phyloP scores from a whole-genome alignment of 2,113 vertebrate genomes.

The Nycticryphes semicollaris region DNA sequence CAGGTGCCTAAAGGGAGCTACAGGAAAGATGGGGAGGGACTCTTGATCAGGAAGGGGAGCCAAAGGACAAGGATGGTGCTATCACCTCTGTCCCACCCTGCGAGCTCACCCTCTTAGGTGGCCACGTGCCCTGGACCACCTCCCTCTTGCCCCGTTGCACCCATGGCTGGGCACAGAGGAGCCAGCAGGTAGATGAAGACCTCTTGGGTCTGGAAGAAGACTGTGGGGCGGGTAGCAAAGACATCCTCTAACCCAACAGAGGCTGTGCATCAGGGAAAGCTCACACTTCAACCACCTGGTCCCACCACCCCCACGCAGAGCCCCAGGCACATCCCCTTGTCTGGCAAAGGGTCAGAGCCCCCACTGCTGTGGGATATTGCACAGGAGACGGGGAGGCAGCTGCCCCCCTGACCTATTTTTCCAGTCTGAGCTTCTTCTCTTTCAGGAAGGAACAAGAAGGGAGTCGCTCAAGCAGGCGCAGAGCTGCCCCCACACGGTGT shows the following conservation, averaged over 20 bases:
- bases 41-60: too few species aligned
- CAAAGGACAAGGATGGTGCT: not conserved
- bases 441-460: not conserved
- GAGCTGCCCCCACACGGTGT: not conserved
- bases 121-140: not conserved
- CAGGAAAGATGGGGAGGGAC: too few species aligned
- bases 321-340: fast-evolving
- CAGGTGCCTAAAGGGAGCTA: too few species aligned
- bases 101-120: not conserved
- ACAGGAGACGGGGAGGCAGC: not conserved
- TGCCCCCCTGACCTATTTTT: not conserved
- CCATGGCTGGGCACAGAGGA: not conserved
- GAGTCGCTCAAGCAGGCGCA: not conserved
- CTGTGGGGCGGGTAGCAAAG: not conserved
- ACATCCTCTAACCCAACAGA: not conserved
- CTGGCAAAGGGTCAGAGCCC: not conserved
- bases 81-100: not conserved
- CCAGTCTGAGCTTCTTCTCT: not conserved
- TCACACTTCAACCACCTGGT: fast-evolving
- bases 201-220: not conserved
- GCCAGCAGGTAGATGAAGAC: not conserved
- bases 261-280: not conserved
- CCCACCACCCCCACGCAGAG: not conserved
- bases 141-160: not conserved
- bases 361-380: not conserved